Base-by-base conservation (phyloP, 2,888 invertebrate genomes). In the Odontocolon sp. region DNA sequence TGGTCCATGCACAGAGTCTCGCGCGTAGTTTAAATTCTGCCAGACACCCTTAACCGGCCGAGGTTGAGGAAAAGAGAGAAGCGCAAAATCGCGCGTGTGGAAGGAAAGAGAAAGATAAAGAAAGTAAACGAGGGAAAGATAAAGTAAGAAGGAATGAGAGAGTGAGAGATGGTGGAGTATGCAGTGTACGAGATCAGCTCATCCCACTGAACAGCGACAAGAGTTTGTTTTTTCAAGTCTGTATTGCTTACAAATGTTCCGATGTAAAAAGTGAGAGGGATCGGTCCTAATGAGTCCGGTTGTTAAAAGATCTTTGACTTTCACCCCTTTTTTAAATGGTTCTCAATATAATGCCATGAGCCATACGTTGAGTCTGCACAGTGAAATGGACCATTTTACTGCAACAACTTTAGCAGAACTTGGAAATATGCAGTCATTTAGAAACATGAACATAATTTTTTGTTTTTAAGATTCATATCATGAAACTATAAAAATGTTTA, bases 211-310 rank as follows among this genome's bases (percentile, higher is more conserved):
- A 67, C 77, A 81, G 83, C 79, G 85, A 86, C 84, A 86, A 82
- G 80, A 83, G 84, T 85, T 86, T 85, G 84, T 86, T 87, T 87
- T 87, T 86, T 84, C 81, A 86, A 83, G 86, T 87, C 86, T 85
- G 86, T 69, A 90, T 90, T 89, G 90, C 90, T 90, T 90, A 90
- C 90, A 90, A 90, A 90, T 90, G 90, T 90, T 85, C 84, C 87
- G 84, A 83, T 85, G 87, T 87, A 89, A 89, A 89, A 90, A 89
- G 82, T 82, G 79, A 85, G 79, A 83, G 84, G 76, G 78, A 52
- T 82, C 84, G 81, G 78, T 83, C 87, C 88, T 90, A 90, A 90
- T 90, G 90, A 90, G 90, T 89, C 87, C 86, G 90, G 88, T 86
- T 89, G 90, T 90, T 90, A 90, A 90, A 88, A 89, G 87, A 88